Evolutionary conservation across 2,113 vertebrate genomes (phyloP), one percentile per base, ranked within the genome.

Genomic region (Bothrops jararaca): DNA sequence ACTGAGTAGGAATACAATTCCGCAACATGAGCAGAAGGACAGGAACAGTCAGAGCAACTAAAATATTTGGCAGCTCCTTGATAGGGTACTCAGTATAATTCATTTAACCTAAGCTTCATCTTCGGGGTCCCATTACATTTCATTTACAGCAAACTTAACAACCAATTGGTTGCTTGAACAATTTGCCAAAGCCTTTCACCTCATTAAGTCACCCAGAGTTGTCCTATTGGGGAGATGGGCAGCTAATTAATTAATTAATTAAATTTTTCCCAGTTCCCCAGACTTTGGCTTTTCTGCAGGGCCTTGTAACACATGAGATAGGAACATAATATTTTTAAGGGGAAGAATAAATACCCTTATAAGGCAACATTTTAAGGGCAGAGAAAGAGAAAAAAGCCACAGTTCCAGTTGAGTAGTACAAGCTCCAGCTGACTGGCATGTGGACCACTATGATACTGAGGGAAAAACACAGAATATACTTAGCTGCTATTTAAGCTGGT

Each of bases 401-500:
- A 53, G 85, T 50, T 50, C 8, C 20, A 18, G 24, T 20, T 52
- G 42, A 50, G 60, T 45, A 53, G 26, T 45, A 50, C 10, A 53
- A 45, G 2, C 50, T 53, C 0, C 20, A 52, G 60, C 58, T 88
- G 53, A 95, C 86, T 58, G 91, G 69, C 0, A 0, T 0, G 1
- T 22, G 26, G 29, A 11, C 10, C 34, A 7, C 60, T 52, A 53
- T 29, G 10, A 58, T 45, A 39, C 39, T 86, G 88, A 34, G 52
- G 60, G n/a, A 91, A 95, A 92, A 95, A 60, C 13, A 26, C 26
- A 85, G 5, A 1, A 3, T 86, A 53, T 45, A 80, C 60, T 54
- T 50, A 60, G 23, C 86, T 53, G 50, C n/a, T 23, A 23, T 1
- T 86, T 29, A 42, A 1, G 1, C 0, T 50, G 9, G 85, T 60